Evolutionary conservation across 2,797 vertebrate genomes (phyloP), one percentile per base, ranked within the genome.

Genomic region (Sebastes steindachneri): DNA sequence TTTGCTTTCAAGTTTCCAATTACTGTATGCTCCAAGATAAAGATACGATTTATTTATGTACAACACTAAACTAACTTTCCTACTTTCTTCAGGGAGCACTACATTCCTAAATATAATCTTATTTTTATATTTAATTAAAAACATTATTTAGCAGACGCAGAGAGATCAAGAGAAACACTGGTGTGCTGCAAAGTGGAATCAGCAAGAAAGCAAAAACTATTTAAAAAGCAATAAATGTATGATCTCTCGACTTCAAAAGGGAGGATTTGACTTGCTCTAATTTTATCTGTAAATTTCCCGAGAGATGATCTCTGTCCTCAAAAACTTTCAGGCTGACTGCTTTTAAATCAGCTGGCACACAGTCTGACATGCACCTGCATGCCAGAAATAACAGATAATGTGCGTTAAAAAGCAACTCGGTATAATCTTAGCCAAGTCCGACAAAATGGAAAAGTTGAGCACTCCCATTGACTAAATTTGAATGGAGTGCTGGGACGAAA

Each of bases 241-340:
- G 35, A 37, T 79, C 35, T 79, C 75, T 82, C 7, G 48, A 66
- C 64, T 71, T 77, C 55, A 78, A 76, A 84, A 58, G 23, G 54
- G 5, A 26, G 2, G 21, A 59, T 74, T 51, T 19, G 53, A 82
- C 55, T 58, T 33, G 76, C 65, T 55, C 53, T 60, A 51, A 73
- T 73, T 82, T 14, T 45, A 48, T 73, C 48, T 72, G 1, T 7
- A 41, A 19, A 68, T 73, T 69, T 76, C 79, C 65, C 9, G 0
- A 33, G 37, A 68, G 55, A 80, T 63, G 5, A 75, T 77, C 35
- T 51, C 5, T 6, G 28, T 73, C 57, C 73, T 84, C 19, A 26
- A 76, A 81, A 86, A 69, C 28, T 4, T 73, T 37, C 17, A 76
- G 63, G 15, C 57, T 12, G 15, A 45, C n/a, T 19, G 15, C 35